A percentile compares a stretch with the other conserved stretches of the same genome.
Conservation (phyloP, 1,140 invertebrate genomes). For the Cotesia vestalis region DNA sequence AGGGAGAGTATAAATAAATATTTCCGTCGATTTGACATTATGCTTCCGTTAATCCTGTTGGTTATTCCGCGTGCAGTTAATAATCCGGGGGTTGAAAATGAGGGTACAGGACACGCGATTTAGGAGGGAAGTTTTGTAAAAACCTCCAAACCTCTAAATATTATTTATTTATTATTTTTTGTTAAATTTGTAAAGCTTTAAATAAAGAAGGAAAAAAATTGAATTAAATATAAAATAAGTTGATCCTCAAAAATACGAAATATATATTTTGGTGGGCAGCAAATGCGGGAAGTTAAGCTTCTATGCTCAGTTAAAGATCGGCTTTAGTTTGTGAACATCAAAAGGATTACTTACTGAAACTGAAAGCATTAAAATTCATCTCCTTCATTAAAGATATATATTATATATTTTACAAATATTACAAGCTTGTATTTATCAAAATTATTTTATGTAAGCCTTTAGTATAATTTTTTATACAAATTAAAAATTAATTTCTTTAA, state of each 20-base stretch:
- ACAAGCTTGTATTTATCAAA: too few species aligned
- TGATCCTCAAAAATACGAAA: neutral
- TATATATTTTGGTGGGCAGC: neutral
- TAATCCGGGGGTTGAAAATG: conserved; percentile 37
- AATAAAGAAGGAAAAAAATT: neutral
- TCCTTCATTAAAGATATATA: too few species aligned
- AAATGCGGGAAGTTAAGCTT: conserved; percentile 46
- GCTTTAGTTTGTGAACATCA: conserved; percentile 53
- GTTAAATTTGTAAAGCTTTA: conserved; percentile 6
- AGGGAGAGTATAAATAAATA: conserved; percentile 3
- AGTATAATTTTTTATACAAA: too few species aligned
- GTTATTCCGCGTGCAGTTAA: conserved; percentile 42
- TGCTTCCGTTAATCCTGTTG: conserved; percentile 38
- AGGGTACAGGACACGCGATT: conserved; percentile 36
- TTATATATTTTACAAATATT: too few species aligned
- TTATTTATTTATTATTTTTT: too few species aligned
- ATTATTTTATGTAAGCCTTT: too few species aligned
- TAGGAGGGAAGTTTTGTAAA: conserved; percentile 37
- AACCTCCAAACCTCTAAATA: conserved; percentile 9
- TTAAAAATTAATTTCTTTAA: too few species aligned
- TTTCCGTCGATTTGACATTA: conserved; percentile 36
- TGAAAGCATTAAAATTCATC: conserved; percentile 35
- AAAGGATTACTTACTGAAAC: conserved; percentile 51
- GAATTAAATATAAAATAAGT: neutral
- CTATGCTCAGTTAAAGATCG: conserved; percentile 34